phyloP scores from a whole-genome alignment of 1,140 invertebrate species.

The Apocrypta bakeri region DNA sequence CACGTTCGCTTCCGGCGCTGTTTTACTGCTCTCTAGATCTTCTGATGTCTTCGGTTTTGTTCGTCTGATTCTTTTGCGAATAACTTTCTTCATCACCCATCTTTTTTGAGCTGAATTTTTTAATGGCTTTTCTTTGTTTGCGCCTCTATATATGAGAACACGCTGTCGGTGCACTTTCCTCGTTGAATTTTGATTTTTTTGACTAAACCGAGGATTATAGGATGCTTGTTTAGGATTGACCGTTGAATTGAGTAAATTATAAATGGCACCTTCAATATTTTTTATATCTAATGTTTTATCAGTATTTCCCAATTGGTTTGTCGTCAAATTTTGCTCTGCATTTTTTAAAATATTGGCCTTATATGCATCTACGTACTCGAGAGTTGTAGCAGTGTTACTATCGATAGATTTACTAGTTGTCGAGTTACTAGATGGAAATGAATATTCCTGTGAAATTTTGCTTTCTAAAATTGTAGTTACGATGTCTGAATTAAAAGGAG shows the following conservation, averaged over 20 bases:
- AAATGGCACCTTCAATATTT: conserved; percentile 44
- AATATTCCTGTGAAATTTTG: neutral
- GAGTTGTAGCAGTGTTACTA: neutral
- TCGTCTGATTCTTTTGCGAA: conserved; percentile 38
- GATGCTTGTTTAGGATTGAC: conserved; percentile 2
- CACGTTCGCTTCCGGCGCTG: neutral
- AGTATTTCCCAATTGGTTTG: neutral
- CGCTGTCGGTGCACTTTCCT: conserved; percentile 43
- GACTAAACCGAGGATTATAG: neutral
- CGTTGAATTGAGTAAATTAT: conserved; percentile 16
- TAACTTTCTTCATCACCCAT: conserved; percentile 47
- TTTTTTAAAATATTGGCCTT: neutral
- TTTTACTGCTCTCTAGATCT: conserved; percentile 12
- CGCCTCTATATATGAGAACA: conserved; percentile 33
- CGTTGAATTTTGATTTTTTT: conserved; percentile 8
- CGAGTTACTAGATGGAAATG: neutral
- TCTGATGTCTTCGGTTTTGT: conserved; percentile 5
- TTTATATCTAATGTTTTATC: neutral
- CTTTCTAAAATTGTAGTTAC: neutral
- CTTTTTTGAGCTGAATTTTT: conserved; percentile 32
- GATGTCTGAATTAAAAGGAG: neutral
- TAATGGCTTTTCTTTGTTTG: conserved; percentile 8
- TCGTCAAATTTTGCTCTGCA: neutral
- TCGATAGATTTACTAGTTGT: neutral
- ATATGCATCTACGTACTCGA: neutral